Percentiles rank a stretch among this genome's conserved stretches.
Conservation (phyloP, 92 coral and sea anemone species). For the Bergia sp. region DNA sequence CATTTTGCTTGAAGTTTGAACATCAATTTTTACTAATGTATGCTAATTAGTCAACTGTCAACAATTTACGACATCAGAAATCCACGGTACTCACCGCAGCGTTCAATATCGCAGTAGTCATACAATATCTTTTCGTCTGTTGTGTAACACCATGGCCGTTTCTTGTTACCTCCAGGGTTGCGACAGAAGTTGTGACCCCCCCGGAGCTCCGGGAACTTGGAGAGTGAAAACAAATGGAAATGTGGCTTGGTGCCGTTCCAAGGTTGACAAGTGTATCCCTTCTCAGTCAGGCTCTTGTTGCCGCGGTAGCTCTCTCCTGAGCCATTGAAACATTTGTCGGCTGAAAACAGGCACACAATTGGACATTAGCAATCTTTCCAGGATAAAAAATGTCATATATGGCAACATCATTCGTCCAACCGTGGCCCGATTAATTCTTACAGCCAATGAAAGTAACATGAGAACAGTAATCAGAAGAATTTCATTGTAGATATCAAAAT, state of each 20-base stretch:
- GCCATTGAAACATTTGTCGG: slow-evolving; percentile 74
- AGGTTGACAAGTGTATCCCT: slow-evolving; percentile 78
- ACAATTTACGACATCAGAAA: no score
- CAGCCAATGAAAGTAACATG: no score
- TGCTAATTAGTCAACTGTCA: no score
- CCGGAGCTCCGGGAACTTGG: slow-evolving; percentile 73
- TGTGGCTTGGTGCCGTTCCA: slow-evolving; percentile 85
- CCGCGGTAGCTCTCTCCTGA: slow-evolving; percentile 83
- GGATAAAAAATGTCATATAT: no score
- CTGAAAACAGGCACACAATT: slow-evolving; percentile 29
- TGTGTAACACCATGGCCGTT: slow-evolving; percentile 91
- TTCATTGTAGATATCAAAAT: no score
- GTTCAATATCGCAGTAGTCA: slow-evolving; percentile 81
- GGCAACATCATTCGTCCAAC: no score
- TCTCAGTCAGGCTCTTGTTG: slow-evolving; percentile 84
- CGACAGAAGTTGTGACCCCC: slow-evolving; percentile 95
- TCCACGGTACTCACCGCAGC: slow-evolving; percentile 77
- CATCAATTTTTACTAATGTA: no score
- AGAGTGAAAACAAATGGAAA: slow-evolving; percentile 66
- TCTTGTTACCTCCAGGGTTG: slow-evolving; percentile 93
- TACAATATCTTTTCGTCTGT: slow-evolving; percentile 63
- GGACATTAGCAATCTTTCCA: no score
- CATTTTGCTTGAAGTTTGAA: no score
- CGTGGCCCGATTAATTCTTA: no score
- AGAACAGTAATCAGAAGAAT: no score